Evolutionary conservation across 1,140 invertebrate genomes (phyloP), one percentile per base, ranked within the genome.

Genomic region (Pseudomyrmex cubaensis): DNA sequence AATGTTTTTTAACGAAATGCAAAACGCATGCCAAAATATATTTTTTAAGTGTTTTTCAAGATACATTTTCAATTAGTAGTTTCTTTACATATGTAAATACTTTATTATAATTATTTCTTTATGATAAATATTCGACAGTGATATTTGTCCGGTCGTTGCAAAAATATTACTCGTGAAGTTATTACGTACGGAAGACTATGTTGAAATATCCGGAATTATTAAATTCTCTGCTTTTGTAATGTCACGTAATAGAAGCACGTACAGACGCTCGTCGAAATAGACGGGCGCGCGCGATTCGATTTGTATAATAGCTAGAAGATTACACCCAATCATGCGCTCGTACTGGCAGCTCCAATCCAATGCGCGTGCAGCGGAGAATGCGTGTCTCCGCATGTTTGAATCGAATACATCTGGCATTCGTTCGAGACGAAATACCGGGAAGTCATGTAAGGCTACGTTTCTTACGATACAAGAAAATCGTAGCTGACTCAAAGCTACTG

Each of bases 371-470:
- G 48, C 70, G 57, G 54, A 77, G 63, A 83, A 69, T 50, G 59
- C 85, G 73, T 61, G 82, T 57, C 74, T 57, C 56, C 82, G 73
- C 50, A 50, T 15, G 56, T 85, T 82, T 35, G 48, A 85, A 85
- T 87, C 72, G 70, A 85, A 87, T 85, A 73, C 86, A 13, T 64
- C 67, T 73, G 84, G 73, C 84, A 87, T 85, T 74, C 77, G 54
- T 61, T 75, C 84, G 72, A 87, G 86, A 85, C 86, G 67, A 74
- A 87, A 83, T 87, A 87, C 86, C 35, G 44, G 69, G 86, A 87
- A 85, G 72, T 17, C 22, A 2, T 17, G 61, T 63, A 20, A 22
- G 44, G 74, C 77, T 59, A 78, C 35, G 35, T 35, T n/a, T 73
- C 66, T 56, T 20, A 72, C 46, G n/a, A 20, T 48, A 50, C 56